Conservation (phyloP, 2,888 invertebrate genomes). For the Mythimna lalbum region DNA sequence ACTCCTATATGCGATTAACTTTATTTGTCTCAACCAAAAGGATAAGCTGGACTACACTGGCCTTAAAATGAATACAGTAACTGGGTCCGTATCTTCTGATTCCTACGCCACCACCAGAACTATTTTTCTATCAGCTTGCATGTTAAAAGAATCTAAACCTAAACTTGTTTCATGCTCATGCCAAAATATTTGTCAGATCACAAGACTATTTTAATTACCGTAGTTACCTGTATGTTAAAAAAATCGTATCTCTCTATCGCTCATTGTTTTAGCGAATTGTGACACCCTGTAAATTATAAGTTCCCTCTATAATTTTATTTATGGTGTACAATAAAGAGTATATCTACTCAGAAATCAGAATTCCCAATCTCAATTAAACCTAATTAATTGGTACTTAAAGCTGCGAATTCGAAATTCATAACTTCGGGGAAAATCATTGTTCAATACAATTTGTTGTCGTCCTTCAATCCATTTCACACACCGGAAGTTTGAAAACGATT, state of each 20-base stretch:
- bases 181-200: neutral
- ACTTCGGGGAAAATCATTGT: neutral
- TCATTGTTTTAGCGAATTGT: no score
- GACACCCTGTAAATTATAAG: no score
- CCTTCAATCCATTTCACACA: neutral
- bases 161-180: neutral
- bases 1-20: slow-evolving; percentile 32
- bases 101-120: no score
- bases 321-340: no score
- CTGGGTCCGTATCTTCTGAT: neutral
- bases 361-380: slow-evolving; percentile 3
- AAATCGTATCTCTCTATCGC: no score
- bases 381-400: slow-evolving; percentile 14
- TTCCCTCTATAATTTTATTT: no score
- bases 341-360: neutral
- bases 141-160: no score
- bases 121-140: no score
- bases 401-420: slow-evolving; percentile 10
- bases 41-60: neutral
- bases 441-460: neutral
- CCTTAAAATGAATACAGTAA: neutral
- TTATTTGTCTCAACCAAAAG: slow-evolving; percentile 31
- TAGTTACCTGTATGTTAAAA: no score
- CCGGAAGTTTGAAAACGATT: slow-evolving; percentile 4
- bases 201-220: neutral